Base-by-base conservation (phyloP, 2,888 invertebrate species). In the Drosophila helvetica region DNA sequence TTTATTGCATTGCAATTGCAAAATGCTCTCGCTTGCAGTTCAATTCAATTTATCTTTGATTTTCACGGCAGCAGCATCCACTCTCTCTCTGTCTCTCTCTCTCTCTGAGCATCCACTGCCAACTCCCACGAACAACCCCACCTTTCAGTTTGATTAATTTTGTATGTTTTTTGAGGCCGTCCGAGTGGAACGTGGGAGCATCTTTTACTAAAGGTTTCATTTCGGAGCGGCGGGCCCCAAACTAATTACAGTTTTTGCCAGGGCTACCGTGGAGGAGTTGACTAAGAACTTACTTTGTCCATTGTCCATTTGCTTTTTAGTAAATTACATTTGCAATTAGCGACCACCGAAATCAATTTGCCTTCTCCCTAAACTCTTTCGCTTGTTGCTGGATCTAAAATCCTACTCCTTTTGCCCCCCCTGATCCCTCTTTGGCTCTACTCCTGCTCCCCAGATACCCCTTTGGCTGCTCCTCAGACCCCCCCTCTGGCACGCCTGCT, bases 41-140 rank as follows among this genome's bases (percentile, higher is more conserved):
- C 80, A 72, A 84, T 86, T 88, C 80, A 78, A 83, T 85, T 83
- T 87, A 85, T 85, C 84, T 85, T 87, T 83, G 88, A 88, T 83
- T 78, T 74, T 70, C 60, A 65, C 67, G 67, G 69, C 30, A 50
- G 38, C 38, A 38, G 25, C 25, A 25, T 7, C 25, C 7, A 4
- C 22, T 19, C 19, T 2, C 19, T 19, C 2, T 19, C 22, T 2
- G 4, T 22, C 22, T 22, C 22, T 22, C 38, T 38, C 38, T 6
- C 61, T 54, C 17, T 53, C 18, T 42, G 52, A 25, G 42, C 42
- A 63, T 43, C 10, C 56, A 47, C 22, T 10, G 0, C 18, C 18
- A 15, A 22, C n/a, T 10, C 0, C 30, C 27, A 18, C 3, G 10
- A 30, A 2, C 46, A 18, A 38, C 45, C 45, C 59, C 30, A 22